Evolutionary conservation across 1,140 invertebrate genomes (phyloP).

Genomic region (Drosophila nannoptera): DNA sequence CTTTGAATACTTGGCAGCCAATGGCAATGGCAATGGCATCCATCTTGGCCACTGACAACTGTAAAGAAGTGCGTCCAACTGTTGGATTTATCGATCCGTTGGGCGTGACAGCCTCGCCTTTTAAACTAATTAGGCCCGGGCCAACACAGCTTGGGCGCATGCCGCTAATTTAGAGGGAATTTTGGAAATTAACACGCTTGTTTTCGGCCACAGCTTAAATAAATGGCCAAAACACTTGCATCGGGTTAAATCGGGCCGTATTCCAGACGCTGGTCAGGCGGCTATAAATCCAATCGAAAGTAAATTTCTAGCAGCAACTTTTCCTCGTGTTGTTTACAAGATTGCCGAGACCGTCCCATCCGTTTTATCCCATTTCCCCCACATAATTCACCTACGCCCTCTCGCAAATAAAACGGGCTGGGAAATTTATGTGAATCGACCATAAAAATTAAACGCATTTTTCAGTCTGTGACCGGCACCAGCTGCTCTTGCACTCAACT

Average conservation of each 20-base stretch:
- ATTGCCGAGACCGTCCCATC: conserved; percentile 5
- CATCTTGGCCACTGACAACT: conserved; percentile 68
- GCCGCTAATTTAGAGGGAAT: conserved; percentile 58
- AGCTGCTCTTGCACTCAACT: conserved; percentile 56
- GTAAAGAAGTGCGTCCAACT: conserved; percentile 63
- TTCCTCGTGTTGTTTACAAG: conserved; percentile 61
- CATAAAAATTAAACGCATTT: conserved; percentile 62
- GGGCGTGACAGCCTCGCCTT: conserved; percentile 39
- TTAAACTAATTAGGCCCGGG: conserved; percentile 70
- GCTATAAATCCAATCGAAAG: conserved; percentile 66
- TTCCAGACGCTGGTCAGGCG: conserved; percentile 33
- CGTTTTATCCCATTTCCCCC: not conserved
- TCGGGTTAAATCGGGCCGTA: conserved; percentile 12
- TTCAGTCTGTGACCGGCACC: conserved; percentile 28
- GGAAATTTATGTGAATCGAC: conserved; percentile 62
- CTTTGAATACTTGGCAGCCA: conserved; percentile 58
- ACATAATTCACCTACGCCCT: conserved; percentile 18
- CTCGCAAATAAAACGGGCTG: conserved; percentile 45
- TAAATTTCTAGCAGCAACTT: conserved; percentile 60
- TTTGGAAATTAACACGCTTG: conserved; percentile 64
- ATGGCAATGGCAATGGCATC: conserved; percentile 44
- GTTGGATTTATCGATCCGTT: conserved; percentile 68
- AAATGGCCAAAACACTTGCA: conserved; percentile 52
- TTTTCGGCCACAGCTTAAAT: conserved; percentile 59
- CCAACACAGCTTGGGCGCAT: conserved; percentile 44